A percentile compares a stretch with the other conserved stretches of the same genome.
Conservation (phyloP, 2,888 invertebrate species). For the Liodrosophila aerea region DNA sequence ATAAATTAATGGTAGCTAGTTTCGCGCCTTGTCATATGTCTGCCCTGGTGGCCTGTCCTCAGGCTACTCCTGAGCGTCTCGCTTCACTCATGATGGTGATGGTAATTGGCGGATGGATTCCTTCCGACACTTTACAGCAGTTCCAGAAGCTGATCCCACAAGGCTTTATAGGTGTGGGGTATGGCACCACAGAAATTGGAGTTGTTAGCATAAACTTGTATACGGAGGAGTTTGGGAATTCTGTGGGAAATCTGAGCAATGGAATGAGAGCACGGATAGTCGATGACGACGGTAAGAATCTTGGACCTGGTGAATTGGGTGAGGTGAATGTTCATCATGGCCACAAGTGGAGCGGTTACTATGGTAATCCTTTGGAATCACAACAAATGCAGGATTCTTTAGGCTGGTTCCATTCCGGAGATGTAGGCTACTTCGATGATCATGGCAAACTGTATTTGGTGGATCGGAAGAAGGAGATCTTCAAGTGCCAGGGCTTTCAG, state of each 20-base stretch:
- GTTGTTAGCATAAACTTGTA: slow-evolving; percentile 51
- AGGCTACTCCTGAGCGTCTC: slow-evolving; percentile 53
- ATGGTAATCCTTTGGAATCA: slow-evolving; percentile 68
- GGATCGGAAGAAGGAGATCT: slow-evolving; percentile 80
- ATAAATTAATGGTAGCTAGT: slow-evolving; percentile 64
- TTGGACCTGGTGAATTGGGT: slow-evolving; percentile 68
- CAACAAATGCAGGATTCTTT: slow-evolving; percentile 63
- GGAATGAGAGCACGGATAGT: slow-evolving; percentile 67
- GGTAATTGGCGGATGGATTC: slow-evolving; percentile 63
- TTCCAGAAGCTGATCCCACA: slow-evolving; percentile 53
- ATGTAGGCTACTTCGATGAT: slow-evolving; percentile 79
- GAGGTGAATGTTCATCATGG: slow-evolving; percentile 70
- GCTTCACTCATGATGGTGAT: slow-evolving; percentile 52
- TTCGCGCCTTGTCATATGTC: slow-evolving; percentile 64
- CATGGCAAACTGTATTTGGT: slow-evolving; percentile 72
- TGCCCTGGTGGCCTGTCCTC: slow-evolving; percentile 49
- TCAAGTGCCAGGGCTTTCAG: slow-evolving; percentile 75
- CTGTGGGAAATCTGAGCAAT: slow-evolving; percentile 63
- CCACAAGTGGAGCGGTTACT: slow-evolving; percentile 76
- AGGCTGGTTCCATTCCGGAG: slow-evolving; percentile 79
- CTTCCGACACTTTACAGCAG: slow-evolving; percentile 48
- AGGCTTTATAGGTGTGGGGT: slow-evolving; percentile 57
- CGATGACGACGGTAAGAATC: slow-evolving; percentile 61
- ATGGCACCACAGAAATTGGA: slow-evolving; percentile 74
- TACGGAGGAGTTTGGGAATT: slow-evolving; percentile 56